These are phyloP conservation scores for Meriones psammophilus DNA, from an alignment of 2,797 vertebrate genomes.

Conservation along the genomic window DNA sequence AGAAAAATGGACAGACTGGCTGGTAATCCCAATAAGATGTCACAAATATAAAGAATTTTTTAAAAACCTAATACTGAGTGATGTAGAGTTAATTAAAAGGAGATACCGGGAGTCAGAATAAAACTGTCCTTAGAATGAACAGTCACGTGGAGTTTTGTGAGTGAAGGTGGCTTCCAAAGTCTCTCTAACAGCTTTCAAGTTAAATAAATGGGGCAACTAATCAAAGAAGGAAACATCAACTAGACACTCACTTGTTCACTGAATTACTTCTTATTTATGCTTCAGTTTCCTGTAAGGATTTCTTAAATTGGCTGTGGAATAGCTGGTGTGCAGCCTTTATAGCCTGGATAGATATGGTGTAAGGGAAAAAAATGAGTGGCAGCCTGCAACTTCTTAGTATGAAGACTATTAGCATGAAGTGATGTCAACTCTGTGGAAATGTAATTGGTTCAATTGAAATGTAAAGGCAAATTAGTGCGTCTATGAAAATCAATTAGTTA, in stretches of 20 bases:
- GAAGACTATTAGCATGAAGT: background rate
- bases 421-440: background rate
- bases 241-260: background rate
- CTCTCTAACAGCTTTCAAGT: background rate
- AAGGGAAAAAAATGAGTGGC: background rate
- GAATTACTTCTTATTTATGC: background rate
- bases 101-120: background rate
- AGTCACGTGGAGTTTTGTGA: background rate
- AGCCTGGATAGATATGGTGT: background rate
- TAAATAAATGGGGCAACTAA: background rate
- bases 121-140: background rate
- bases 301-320: background rate
- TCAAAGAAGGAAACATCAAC: background rate
- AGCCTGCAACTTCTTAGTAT: background rate
- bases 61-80: background rate
- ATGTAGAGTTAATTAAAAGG: slow-evolving; percentile 16
- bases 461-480: background rate
- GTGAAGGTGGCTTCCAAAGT: background rate
- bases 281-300: slow-evolving; percentile 16
- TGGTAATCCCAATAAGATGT: background rate
- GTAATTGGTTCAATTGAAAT: background rate
- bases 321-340: background rate
- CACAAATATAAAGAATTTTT: background rate
- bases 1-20: background rate
- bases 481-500: background rate